phyloP scores from a whole-genome alignment of 2,797 vertebrate genomes.

The Helarctos malayanus region DNA sequence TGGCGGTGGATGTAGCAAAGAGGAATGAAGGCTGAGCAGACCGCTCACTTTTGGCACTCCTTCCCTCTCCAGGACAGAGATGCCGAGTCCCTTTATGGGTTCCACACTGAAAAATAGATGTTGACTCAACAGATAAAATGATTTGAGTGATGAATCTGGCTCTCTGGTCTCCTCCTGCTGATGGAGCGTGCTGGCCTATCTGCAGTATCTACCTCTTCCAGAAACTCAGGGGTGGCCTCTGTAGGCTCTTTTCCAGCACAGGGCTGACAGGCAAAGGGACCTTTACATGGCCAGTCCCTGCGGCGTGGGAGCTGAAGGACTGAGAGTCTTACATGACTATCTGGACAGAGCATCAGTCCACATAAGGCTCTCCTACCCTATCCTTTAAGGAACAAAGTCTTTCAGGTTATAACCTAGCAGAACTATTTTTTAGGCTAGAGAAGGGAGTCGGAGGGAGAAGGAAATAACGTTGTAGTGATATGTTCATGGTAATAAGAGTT shows the following conservation, averaged over 20 bases:
- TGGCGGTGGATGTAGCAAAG: background rate
- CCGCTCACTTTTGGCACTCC: background rate
- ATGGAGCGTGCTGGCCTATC: slow-evolving; percentile 25
- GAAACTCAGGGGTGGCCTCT: slow-evolving; percentile 21
- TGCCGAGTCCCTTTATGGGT: slow-evolving; percentile 82
- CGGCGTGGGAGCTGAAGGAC: background rate
- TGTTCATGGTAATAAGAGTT: background rate
- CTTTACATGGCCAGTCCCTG: background rate
- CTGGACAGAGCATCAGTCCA: background rate
- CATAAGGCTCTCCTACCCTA: background rate
- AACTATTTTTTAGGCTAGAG: slow-evolving; percentile 10
- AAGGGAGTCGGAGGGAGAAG: background rate
- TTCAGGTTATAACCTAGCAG: slow-evolving; percentile 28
- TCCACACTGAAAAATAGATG: slow-evolving; percentile 88
- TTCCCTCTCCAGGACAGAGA: slow-evolving; percentile 80
- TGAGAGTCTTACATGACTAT: background rate
- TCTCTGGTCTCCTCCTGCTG: slow-evolving; percentile 75
- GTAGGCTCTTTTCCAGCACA: background rate
- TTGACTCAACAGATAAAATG: slow-evolving; percentile 90
- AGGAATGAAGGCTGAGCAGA: background rate
- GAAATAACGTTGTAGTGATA: background rate
- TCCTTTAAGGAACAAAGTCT: slow-evolving; percentile 5
- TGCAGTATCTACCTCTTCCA: slow-evolving; percentile 49
- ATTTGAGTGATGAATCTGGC: slow-evolving; percentile 89
- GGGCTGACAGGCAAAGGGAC: background rate